These are phyloP conservation scores for Drymodes brunneopygia DNA, from an alignment of 2,113 vertebrate genomes.

Conservation along the genomic window DNA sequence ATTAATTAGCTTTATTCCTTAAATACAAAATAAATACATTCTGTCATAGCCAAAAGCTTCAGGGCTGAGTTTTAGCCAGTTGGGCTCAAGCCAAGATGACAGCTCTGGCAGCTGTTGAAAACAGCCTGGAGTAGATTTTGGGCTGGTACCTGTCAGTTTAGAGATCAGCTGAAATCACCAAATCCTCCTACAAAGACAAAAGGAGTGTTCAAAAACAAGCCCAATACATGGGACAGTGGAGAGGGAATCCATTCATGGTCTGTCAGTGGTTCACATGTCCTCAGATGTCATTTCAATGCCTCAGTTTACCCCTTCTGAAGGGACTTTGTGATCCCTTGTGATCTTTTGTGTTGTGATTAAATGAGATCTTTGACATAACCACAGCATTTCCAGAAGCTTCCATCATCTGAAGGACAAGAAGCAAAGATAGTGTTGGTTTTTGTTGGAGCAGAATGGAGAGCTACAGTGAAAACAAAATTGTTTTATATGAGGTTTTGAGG, in stretches of 20 bases:
- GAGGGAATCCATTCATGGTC: neutral
- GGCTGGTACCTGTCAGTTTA: neutral
- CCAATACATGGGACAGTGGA: too few relatives aligned
- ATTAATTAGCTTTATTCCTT: slow-evolving; percentile 3
- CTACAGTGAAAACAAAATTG: neutral
- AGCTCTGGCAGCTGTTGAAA: neutral
- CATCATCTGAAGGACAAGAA: neutral
- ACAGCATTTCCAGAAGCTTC: neutral
- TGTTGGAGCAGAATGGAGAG: neutral
- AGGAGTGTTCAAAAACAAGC: neutral
- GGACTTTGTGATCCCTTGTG: neutral
- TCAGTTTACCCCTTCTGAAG: neutral
- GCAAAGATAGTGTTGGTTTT: neutral
- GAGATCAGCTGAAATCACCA: neutral
- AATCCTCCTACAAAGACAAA: neutral
- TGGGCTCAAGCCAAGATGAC: neutral
- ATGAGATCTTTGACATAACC: neutral
- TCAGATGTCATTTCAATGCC: neutral
- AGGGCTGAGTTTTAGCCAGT: neutral
- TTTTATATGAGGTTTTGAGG: neutral
- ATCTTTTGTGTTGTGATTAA: neutral
- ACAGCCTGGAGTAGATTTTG: neutral
- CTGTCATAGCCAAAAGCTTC: neutral
- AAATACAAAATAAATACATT: neutral
- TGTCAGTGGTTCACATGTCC: neutral